phyloP scores from a whole-genome alignment of 1,140 invertebrate species.

The Leptopilina clavipes region DNA sequence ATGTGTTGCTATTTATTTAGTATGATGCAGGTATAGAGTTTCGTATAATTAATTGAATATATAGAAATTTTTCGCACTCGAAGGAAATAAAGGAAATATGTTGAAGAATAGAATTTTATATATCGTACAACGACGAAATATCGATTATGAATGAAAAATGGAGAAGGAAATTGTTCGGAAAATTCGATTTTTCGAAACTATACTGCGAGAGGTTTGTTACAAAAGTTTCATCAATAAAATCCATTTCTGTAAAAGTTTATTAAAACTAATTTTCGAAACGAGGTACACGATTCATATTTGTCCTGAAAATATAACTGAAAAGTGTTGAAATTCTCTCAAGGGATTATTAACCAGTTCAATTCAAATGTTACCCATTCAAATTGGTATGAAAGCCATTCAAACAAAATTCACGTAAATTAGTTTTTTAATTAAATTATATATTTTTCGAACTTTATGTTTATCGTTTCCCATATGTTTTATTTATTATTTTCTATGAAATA shows the following conservation, averaged over 20 bases:
- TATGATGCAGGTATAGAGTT: not conserved
- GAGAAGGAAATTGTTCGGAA: not conserved
- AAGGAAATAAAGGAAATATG: constrained; percentile 12
- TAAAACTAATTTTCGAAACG: not conserved
- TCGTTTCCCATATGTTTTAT: not conserved
- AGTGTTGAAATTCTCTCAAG: not conserved
- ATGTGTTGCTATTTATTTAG: not conserved
- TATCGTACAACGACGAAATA: not conserved
- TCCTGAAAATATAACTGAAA: constrained; percentile 9
- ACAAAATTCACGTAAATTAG: not conserved
- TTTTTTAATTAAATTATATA: not conserved
- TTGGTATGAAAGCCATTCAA: not conserved
- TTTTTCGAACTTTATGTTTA: not conserved
- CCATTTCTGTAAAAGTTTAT: not conserved
- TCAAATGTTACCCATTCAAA: not conserved
- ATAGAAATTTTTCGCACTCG: not conserved
- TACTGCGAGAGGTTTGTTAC: not conserved
- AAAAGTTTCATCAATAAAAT: not conserved
- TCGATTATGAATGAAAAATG: not conserved
- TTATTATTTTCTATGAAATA: no score
- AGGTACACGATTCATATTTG: not conserved
- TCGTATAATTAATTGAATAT: not conserved
- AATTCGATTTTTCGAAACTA: not conserved
- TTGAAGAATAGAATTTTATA: constrained; percentile 6
- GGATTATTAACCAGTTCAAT: not conserved